Evolutionary conservation across 2,797 vertebrate species (phyloP).

Genomic region (Phoebastria nigripes): DNA sequence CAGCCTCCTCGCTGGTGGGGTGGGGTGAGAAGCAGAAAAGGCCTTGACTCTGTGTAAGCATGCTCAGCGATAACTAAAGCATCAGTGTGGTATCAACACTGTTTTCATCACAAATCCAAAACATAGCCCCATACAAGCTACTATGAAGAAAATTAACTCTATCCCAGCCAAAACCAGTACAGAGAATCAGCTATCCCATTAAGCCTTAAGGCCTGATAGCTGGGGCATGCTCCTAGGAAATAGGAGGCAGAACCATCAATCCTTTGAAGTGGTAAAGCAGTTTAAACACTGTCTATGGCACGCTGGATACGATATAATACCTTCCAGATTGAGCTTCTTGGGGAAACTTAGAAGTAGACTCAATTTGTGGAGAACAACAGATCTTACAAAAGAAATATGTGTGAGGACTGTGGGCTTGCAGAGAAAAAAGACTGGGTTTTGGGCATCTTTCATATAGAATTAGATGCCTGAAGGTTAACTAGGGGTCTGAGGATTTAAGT

Average conservation of each 20-base stretch:
- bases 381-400: background rate
- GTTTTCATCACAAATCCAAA: background rate
- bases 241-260: background rate
- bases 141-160: background rate
- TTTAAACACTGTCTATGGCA: background rate
- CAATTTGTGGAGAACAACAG: background rate
- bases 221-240: background rate
- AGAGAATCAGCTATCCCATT: background rate
- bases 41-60: background rate
- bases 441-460: background rate
- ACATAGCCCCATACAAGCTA: background rate
- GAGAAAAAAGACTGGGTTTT: background rate
- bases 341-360: background rate
- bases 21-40: background rate
- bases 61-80: background rate
- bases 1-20: accelerated
- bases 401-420: background rate
- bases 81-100: background rate
- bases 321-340: background rate
- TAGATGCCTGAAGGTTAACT: background rate
- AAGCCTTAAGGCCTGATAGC: background rate
- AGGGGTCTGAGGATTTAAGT: background rate
- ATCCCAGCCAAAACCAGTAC: background rate
- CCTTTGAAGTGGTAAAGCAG: background rate
- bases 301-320: background rate